These are phyloP conservation scores for Chaetura pelagica DNA, from an alignment of 2,113 vertebrate genomes.

Conservation along the genomic window DNA sequence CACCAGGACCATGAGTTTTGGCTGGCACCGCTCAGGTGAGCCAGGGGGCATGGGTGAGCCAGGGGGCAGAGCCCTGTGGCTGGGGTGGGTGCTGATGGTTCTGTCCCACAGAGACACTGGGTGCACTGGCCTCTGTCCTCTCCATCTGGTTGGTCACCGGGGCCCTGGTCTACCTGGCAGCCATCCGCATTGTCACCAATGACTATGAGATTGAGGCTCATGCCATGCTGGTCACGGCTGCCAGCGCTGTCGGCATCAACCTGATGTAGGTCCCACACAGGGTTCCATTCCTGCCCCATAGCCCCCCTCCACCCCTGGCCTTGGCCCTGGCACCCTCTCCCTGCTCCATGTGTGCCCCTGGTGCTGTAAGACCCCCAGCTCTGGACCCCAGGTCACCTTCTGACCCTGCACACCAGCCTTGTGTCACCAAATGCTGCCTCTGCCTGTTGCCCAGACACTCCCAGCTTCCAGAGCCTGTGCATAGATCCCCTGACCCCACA, in stretches of 20 bases:
- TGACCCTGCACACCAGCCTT: neutral
- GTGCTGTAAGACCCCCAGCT: neutral
- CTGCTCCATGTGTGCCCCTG: neutral
- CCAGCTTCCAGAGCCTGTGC: fast-evolving
- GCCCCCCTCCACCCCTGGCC: fast-evolving
- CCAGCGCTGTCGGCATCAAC: constrained; percentile 89
- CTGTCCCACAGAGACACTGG: constrained; percentile 85
- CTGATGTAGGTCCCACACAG: constrained; percentile 81
- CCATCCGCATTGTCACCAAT: constrained; percentile 87
- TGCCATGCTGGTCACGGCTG: constrained; percentile 92
- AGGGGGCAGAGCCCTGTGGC: fast-evolving
- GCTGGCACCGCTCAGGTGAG: constrained; percentile 95
- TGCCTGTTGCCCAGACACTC: neutral
- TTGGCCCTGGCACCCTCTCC: neutral
- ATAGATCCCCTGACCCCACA: fast-evolving
- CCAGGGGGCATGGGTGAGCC: no score
- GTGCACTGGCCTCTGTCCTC: constrained; percentile 89
- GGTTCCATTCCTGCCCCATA: fast-evolving
- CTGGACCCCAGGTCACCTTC: neutral
- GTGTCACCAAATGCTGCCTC: fast-evolving
- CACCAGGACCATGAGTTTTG: constrained; percentile 92
- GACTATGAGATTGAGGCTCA: constrained; percentile 93
- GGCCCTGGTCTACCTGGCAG: constrained; percentile 90
- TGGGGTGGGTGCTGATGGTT: neutral
- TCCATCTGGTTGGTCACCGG: constrained; percentile 97